Conservation (phyloP, 2,888 invertebrate species). For the Patella caerulea region DNA sequence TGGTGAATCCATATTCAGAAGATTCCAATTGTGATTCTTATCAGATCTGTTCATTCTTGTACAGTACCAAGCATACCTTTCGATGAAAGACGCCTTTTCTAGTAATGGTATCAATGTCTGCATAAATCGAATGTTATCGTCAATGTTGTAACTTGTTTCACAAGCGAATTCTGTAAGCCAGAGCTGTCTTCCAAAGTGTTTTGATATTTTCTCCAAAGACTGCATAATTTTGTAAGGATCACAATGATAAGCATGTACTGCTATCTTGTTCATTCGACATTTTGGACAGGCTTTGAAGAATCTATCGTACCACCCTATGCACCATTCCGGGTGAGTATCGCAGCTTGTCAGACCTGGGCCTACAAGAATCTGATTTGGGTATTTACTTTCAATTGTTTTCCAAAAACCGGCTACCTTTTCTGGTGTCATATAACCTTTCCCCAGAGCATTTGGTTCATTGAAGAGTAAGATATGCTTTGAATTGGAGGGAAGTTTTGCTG, state of each 20-base stretch:
- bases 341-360: not conserved
- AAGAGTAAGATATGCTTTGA: constrained; percentile 42
- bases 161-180: constrained; percentile 49
- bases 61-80: constrained; percentile 40
- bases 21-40: constrained; percentile 23
- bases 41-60: constrained; percentile 20
- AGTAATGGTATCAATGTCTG: constrained; percentile 36
- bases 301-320: constrained; percentile 43
- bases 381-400: constrained; percentile 38
- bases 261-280: constrained; percentile 47
- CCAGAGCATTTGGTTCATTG: constrained; percentile 49
- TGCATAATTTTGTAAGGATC: constrained; percentile 37
- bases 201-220: constrained; percentile 32
- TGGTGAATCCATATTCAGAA: constrained; percentile 27
- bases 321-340: constrained; percentile 24
- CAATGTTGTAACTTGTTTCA: constrained; percentile 28
- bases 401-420: constrained; percentile 42
- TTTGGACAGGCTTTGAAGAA: constrained; percentile 45
- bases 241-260: constrained; percentile 47
- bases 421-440: constrained; percentile 44
- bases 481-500: constrained; percentile 25
- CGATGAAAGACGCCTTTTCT: constrained; percentile 36
- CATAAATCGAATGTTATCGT: constrained; percentile 36
- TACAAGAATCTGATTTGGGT: constrained; percentile 32
- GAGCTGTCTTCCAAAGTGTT: constrained; percentile 38